Evolutionary conservation across 2,113 vertebrate species (phyloP), one percentile per base, ranked within the genome.

Genomic region (Brachypodius melanocephalos): DNA sequence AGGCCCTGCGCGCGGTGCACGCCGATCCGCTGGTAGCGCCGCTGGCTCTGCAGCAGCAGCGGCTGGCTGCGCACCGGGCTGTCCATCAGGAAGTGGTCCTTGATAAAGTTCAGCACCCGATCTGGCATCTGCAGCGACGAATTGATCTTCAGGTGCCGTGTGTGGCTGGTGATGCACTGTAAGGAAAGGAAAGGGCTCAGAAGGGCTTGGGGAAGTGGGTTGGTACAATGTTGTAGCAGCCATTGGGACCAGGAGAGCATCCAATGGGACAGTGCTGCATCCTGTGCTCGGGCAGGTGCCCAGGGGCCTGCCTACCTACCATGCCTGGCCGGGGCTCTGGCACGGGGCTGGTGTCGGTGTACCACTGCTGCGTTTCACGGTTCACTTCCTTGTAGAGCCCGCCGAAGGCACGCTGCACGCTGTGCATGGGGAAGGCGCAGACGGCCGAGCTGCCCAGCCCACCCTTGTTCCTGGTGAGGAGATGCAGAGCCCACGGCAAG

Each of bases 1-100:
- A 98, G 96, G 59, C 96, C 95, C 58, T 79, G 95, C 0, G 98
- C 97, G 0, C 96, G 98, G 96, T 99, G 98, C 54, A 99, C 99
- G 0, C 97, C 95, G 6, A 99, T 98, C 76, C 98, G 98, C 42
- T 98, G 99, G 98, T 99, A 99, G 90, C 97, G 98, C 49, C 98
- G 97, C 5, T 79, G 98, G 3, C 98, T 98, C 93, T 99, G 99
- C 45, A 99, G 97, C 54, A 99, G 98, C 77, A 99, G 96, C 0
- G 99, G 98, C 83, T 92, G 98, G 97, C 99, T 99, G 90, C 98
- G 98, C 83, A 99, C 98, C 0, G 98, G 98, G 38, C 90, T 98
- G 69, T 99, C 98, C 99, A 99, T 99, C 92, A 99, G 97, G 96
- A 99, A 99, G 95, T 99, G 99, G 96, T 99, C 99, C 97, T 99